These are phyloP conservation scores for Tapirus terrestris DNA, from an alignment of 2,113 vertebrate species.

Conservation along the genomic window DNA sequence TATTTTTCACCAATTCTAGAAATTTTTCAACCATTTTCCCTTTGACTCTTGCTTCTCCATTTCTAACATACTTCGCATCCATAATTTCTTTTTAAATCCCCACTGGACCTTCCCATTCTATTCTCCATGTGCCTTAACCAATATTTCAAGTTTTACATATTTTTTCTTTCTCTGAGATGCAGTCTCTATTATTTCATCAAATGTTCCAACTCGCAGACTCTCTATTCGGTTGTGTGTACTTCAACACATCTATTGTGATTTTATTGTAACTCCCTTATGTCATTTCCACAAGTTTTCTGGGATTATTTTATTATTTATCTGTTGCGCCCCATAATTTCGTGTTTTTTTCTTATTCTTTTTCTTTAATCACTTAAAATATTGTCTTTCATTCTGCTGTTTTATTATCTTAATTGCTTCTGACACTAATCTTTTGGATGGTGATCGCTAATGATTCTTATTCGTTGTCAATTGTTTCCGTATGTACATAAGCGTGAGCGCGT, in stretches of 20 bases:
- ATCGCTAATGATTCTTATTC: not conserved
- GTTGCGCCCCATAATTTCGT: not conserved
- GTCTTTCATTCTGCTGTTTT: not conserved
- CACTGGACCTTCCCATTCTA: not conserved
- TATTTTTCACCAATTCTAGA: not conserved
- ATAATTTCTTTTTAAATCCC: not conserved
- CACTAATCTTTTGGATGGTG: not conserved
- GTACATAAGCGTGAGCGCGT: no score
- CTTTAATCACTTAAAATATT: not conserved
- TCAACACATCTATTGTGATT: not conserved
- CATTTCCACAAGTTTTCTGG: not conserved
- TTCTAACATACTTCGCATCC: not conserved
- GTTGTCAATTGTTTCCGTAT: not conserved
- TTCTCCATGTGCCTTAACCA: not conserved
- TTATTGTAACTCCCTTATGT: not conserved
- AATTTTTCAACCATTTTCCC: not conserved
- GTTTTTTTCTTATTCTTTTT: not conserved
- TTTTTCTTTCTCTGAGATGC: not conserved
- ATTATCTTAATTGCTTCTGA: not conserved
- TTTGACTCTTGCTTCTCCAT: not conserved
- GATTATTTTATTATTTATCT: not conserved
- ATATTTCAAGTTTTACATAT: not conserved
- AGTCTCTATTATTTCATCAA: not conserved
- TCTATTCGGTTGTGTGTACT: not conserved
- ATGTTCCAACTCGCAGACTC: not conserved